Evolutionary conservation across 2,888 invertebrate species (phyloP), one percentile per base, ranked within the genome.

Genomic region (Dicranocentrus wangi): DNA sequence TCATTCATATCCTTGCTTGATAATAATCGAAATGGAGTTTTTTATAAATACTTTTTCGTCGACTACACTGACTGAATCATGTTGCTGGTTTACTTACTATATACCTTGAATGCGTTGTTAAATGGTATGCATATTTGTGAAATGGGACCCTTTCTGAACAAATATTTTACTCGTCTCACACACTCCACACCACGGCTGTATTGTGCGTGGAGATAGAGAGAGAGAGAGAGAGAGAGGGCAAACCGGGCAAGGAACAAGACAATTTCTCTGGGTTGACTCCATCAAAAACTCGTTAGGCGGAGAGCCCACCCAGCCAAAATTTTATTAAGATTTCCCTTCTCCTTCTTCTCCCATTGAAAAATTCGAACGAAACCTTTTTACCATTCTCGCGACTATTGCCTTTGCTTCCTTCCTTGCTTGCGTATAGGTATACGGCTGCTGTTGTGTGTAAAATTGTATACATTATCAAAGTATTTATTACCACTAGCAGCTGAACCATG

Each of bases 231-330:
- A 39, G 42, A 39, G 43, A 65, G 65, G 42, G 65, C 39, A 47
- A n/a, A n/a, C n/a, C 13, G 39, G 13, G 39, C 5, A 13, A 13
- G 39, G 10, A 42, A 27, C 51, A 43, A 28, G 39, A 70, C 70
- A 70, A 70, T 70, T 70, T 58, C 21, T n/a, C 17, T 58, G 17
- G 39, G 32, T 53, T 39, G 70, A 70, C 70, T 70, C 70, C 70
- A 70, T 70, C 70, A 70, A 70, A 70, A 70, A 70, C 70, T 70
- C 70, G 70, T 70, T 70, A 70, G 58, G 61, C 61, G 17, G 19
- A 32, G 58, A 70, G 70, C 53, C 70, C 70, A 70, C 70, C 70
- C 70, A 70, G 2, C 15, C 21, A 7, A 65, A 55, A 39, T 43
- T 51, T 25, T 66, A 51, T 25, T 43, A 25, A 25, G 43, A 47